Percentiles rank a stretch among this genome's conserved stretches.
Conservation (phyloP, 2,113 vertebrate species). For the Sisor rabdophorus region DNA sequence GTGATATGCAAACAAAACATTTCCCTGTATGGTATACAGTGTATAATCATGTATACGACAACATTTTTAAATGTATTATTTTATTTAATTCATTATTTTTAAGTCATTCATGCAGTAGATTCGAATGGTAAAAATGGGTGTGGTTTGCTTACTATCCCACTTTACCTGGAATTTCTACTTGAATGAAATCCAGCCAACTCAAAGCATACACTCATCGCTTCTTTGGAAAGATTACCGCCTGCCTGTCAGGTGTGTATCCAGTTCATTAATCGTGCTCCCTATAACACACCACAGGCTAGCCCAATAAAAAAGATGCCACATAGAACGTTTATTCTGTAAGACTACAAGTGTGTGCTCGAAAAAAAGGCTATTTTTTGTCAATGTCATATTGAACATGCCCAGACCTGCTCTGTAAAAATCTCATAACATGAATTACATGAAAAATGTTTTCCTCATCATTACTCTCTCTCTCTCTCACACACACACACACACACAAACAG, state of each 20-base stretch:
- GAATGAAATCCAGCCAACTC: slow-evolving; percentile 9
- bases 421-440: too few relatives aligned
- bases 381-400: background rate
- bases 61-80: too few relatives aligned
- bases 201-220: background rate
- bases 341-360: background rate
- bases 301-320: too few relatives aligned
- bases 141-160: background rate
- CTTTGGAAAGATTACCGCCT: slow-evolving; percentile 8
- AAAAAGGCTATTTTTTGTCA: background rate
- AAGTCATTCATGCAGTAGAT: too few relatives aligned
- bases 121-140: background rate
- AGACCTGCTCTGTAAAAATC: background rate
- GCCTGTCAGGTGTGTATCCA: background rate
- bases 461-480: too few relatives aligned
- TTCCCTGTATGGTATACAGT: too few relatives aligned
- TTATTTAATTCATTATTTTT: too few relatives aligned
- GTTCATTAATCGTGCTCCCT: slow-evolving; percentile 4
- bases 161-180: background rate
- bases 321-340: too few relatives aligned
- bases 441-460: too few relatives aligned
- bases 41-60: too few relatives aligned
- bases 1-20: too few relatives aligned
- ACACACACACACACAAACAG: too few relatives aligned
- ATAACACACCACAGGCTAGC: background rate